A percentile compares a stretch with the other conserved stretches of the same genome.
Evolutionary conservation across 2,797 vertebrate species (phyloP).

Genomic region (Pangasius sanitwongsei): DNA sequence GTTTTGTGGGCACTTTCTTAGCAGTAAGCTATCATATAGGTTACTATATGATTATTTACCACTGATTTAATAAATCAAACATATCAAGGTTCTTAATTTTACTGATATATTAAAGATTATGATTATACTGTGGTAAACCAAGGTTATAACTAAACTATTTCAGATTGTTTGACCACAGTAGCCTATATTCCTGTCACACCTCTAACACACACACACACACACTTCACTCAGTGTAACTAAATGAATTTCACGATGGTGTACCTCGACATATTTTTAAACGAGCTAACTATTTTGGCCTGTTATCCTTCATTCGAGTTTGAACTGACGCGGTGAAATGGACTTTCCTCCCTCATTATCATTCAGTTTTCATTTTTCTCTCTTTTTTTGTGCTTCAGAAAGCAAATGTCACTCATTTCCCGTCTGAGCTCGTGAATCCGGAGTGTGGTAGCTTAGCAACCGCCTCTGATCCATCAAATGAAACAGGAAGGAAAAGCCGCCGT

Average conservation of each 20-base stretch:
- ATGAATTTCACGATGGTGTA: not conserved
- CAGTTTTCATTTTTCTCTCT: slow-evolving; percentile 55
- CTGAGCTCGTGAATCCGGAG: slow-evolving; percentile 77
- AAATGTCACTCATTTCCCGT: slow-evolving; percentile 72
- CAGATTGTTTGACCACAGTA: not conserved
- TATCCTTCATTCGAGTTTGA: slow-evolving; percentile 24
- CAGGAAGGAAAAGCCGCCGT: slow-evolving; percentile 61
- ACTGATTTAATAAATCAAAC: not conserved
- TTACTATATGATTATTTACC: not conserved
- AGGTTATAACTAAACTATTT: not conserved
- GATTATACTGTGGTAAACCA: not conserved
- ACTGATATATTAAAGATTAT: not conserved
- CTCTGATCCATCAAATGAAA: slow-evolving; percentile 77
- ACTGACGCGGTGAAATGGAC: slow-evolving; percentile 30
- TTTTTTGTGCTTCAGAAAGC: slow-evolving; percentile 71
- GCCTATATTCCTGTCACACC: not conserved
- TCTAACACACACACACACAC: not conserved
- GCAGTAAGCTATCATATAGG: not conserved
- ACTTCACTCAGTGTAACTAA: not conserved
- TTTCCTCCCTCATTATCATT: slow-evolving; percentile 53
- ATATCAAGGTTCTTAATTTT: not conserved
- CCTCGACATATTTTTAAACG: not conserved
- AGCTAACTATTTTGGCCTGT: slow-evolving; percentile 2
- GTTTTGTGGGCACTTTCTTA: not conserved
- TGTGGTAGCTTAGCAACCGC: slow-evolving; percentile 84